Evolutionary conservation across 2,797 vertebrate species (phyloP), one percentile per base, ranked within the genome.

Genomic region (Silurus lanzhouensis): DNA sequence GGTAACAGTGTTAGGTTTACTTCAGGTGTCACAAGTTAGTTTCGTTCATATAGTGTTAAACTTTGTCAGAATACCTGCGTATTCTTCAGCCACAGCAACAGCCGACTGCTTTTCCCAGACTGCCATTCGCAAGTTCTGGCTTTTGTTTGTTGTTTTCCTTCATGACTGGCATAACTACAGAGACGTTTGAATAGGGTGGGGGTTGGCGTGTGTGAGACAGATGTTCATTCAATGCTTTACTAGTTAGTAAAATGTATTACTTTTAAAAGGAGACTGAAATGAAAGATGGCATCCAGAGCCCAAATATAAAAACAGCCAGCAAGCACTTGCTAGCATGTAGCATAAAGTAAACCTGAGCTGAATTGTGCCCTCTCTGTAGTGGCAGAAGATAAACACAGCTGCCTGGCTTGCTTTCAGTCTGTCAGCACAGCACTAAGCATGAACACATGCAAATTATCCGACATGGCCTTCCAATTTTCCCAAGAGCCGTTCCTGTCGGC

Each of bases 381-480:
- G 44, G 25, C 9, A 83, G 61, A 91, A 92, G 90, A 94, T 91
- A 94, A 95, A 95, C 93, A 95, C 94, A 95, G 94, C 94, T 95
- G 94, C 89, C 76, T 44, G 60, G 84, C 10, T 72, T 82, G 67
- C 67, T 77, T 84, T 79, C 67, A 68, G 77, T 57, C 82, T 76
- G 71, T 79, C 81, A 88, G 85, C 89, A 85, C 77, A 8, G 86
- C 88, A 74, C 17, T 83, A 46, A 46, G 58, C 58, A 57, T 84
- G 86, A 22, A 68, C 79, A 71, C 71, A 77, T 78, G 81, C 67
- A 72, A 75, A 57, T 61, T 38, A 71, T 76, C 67, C 22, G 52
- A 17, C 67, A 67, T 48, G 66, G 0, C n/a, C 31, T 79, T 64
- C 20, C 60, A 25, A 66, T 66, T 66, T 52, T 17, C 46, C 22